Conservation (phyloP, 2,888 invertebrate genomes). For the Rhorus exstirpatorius region DNA sequence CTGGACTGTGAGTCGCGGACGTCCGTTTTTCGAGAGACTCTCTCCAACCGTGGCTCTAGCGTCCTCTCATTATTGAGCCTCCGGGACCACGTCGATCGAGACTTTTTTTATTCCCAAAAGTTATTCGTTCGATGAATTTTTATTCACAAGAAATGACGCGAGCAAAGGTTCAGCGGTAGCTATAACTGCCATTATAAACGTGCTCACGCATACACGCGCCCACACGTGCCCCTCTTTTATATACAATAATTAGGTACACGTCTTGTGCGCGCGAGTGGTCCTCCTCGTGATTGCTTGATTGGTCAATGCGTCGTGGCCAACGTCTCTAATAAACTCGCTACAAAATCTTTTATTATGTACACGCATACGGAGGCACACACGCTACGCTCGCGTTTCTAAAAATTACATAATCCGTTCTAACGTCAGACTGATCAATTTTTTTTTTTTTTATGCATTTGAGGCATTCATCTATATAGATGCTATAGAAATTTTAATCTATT, state of each 20-base stretch:
- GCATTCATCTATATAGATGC: too few relatives aligned
- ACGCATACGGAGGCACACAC: not conserved
- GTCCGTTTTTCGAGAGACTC: too few relatives aligned
- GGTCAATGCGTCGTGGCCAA: conserved; percentile 69
- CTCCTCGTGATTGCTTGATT: conserved; percentile 76
- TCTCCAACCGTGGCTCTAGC: too few relatives aligned
- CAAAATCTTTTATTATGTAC: conserved; percentile 34
- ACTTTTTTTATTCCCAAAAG: not conserved
- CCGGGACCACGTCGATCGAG: conserved; percentile 38
- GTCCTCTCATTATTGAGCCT: too few relatives aligned
- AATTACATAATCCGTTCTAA: too few relatives aligned
- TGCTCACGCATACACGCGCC: conserved; percentile 8
- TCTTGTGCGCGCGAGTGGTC: conserved; percentile 68
- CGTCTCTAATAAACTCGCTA: conserved; percentile 17
- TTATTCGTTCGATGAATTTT: conserved; percentile 33
- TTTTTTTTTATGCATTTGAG: too few relatives aligned
- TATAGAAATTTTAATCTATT: too few relatives aligned
- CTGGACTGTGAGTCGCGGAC: too few relatives aligned
- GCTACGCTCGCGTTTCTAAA: conserved; percentile 23
- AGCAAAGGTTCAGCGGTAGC: not conserved
- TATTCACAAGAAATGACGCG: conserved; percentile 5
- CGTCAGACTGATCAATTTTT: too few relatives aligned
- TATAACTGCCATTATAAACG: conserved; percentile 13
- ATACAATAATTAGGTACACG: conserved; percentile 74
- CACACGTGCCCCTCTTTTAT: conserved; percentile 75